Evolutionary conservation across 2,113 vertebrate genomes (phyloP), one percentile per base, ranked within the genome.

Genomic region (Plotosus lineatus): DNA sequence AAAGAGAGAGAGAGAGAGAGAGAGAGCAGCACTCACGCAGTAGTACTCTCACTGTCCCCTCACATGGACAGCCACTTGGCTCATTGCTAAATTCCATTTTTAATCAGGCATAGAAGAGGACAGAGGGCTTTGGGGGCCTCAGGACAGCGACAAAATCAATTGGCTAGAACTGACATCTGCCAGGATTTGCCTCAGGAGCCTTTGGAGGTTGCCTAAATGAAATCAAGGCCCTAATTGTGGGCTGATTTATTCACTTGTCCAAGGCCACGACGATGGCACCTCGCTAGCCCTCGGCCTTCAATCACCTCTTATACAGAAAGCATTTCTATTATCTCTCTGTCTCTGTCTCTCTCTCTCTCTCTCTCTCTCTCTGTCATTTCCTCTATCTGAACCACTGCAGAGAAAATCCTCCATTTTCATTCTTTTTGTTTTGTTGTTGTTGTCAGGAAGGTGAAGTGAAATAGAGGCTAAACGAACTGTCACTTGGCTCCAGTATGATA

Each of bases 101-200:
- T 92, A 92, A 92, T 92, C 90, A 79, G 77, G 80, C 85, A 88
- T 87, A 85, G 91, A 90, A 87, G 84, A 90, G 90, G 87, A 83
- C 79, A 86, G 89, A 88, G 89, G 84, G 86, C 81, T 85, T 50
- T 8, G 65, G 78, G 60, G 87, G 91, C 91, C 92, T 89, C 85
- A 73, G 91, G 91, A 92, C 88, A 79, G 90, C 84, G 86, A 90
- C 91, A 91, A 93, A 94, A 94, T 92, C 93, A 93, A 94, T 93
- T 92, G 92, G 87, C 88, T 92, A 92, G 92, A 93, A 94, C 93
- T 93, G 93, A 94, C 93, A 94, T 93, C 92, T 94, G 92, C 91
- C 93, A 92, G 90, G 88, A 90, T 88, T 83, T 85, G 89, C 90
- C 88, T 87, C 74, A n/a, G 81, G 90, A 92, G 89, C 61, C 87